A percentile compares a stretch with the other conserved stretches of the same genome.
Evolutionary conservation across 2,113 vertebrate species (phyloP).

Genomic region (Danio rerio): DNA sequence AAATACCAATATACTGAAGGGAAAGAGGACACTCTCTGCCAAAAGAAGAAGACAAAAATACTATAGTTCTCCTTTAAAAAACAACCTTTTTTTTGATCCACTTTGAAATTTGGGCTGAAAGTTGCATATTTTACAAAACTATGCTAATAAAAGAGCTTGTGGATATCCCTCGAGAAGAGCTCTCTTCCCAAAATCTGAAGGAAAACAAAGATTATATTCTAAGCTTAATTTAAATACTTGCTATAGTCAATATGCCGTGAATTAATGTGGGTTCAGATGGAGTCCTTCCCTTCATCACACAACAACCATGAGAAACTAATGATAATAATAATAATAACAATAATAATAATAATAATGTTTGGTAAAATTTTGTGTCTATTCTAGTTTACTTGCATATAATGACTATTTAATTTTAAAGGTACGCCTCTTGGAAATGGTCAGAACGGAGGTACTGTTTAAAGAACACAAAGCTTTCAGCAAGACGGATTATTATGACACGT

Average conservation of each 20-base stretch:
- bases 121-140: slow-evolving; percentile 49
- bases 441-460: slow-evolving; percentile 75
- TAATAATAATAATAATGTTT: slow-evolving; percentile 73
- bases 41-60: slow-evolving; percentile 43
- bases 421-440: slow-evolving; percentile 74
- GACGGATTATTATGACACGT: slow-evolving; percentile 51
- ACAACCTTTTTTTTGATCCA: neutral
- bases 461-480: slow-evolving; percentile 42
- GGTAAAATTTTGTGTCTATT: slow-evolving; percentile 75
- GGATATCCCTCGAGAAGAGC: neutral
- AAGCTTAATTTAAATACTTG: slow-evolving; percentile 25
- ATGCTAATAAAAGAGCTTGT: slow-evolving; percentile 31
- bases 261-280: neutral
- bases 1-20: slow-evolving; percentile 51
- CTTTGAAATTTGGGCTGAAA: slow-evolving; percentile 44
- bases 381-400: slow-evolving; percentile 82
- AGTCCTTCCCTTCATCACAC: slow-evolving; percentile 25
- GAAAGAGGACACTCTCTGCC: slow-evolving; percentile 40
- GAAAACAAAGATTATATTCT: neutral
- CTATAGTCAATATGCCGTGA: neutral
- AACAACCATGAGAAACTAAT: slow-evolving; percentile 63
- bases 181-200: slow-evolving; percentile 1
- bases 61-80: slow-evolving; percentile 48
- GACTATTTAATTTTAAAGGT: slow-evolving; percentile 81
- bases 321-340: slow-evolving; percentile 65